phyloP scores from a whole-genome alignment of 2,797 vertebrate species.

The Echeneis naucrates region DNA sequence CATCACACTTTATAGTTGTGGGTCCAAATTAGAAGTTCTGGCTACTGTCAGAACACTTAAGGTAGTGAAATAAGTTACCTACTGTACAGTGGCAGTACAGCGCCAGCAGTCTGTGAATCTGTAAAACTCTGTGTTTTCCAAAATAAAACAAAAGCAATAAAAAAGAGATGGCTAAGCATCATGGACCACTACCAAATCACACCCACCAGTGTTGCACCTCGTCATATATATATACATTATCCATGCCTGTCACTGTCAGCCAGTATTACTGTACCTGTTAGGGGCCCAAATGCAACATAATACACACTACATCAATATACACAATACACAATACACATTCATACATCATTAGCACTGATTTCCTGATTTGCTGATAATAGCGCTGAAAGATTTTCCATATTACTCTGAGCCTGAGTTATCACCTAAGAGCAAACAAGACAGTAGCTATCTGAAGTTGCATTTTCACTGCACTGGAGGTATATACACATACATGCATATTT shows the following conservation, averaged over 20 bases:
- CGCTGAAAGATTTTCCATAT: constrained; percentile 1
- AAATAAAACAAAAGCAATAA: background rate
- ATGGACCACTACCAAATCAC: background rate
- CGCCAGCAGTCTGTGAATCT: too few species aligned
- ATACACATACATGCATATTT: constrained; percentile 20
- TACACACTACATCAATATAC: constrained; percentile 6
- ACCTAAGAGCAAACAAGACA: constrained; percentile 1
- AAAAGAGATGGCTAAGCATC: constrained; percentile 9
- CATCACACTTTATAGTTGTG: background rate
- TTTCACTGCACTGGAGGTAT: constrained; percentile 2
- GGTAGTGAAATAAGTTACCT: background rate
- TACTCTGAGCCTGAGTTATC: background rate
- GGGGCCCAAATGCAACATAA: background rate
- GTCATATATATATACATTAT: constrained; percentile 20
- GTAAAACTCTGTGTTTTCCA: background rate
- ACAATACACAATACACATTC: too few species aligned
- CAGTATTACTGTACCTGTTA: constrained; percentile 30
- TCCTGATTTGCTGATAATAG: too few species aligned
- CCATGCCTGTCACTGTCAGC: constrained; percentile 24
- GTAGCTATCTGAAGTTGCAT: constrained; percentile 1
- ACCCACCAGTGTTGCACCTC: constrained; percentile 20
- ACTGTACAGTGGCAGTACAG: too few species aligned
- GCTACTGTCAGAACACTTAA: constrained; percentile 9
- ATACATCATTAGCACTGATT: background rate
- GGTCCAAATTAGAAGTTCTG: constrained; percentile 8